These are phyloP conservation scores for Alouatta palliata DNA, from an alignment of 2,113 vertebrate genomes.

Conservation along the genomic window DNA sequence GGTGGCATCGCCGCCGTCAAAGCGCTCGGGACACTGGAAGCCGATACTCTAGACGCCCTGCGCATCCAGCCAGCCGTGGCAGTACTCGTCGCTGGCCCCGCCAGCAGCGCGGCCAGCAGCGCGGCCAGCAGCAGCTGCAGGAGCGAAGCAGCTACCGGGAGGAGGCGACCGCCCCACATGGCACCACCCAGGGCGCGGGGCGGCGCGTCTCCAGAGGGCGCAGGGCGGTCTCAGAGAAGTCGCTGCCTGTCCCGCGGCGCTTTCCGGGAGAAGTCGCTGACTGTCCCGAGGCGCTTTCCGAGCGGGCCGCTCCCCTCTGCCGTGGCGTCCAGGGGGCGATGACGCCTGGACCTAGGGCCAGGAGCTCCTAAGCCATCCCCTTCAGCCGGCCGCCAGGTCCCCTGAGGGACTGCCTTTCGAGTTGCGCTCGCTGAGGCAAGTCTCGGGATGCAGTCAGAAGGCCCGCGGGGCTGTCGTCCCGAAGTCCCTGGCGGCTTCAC, in stretches of 20 bases:
- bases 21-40: constrained; percentile 98
- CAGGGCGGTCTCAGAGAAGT: background rate
- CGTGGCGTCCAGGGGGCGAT: background rate
- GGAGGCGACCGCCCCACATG: constrained; percentile 71
- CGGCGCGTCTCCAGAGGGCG: constrained; percentile 21
- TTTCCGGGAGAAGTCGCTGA: background rate
- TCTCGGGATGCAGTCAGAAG: background rate
- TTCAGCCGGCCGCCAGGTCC: background rate
- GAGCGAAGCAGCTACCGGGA: constrained; percentile 78
- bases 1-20: constrained; percentile 93
- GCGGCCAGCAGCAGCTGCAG: constrained; percentile 84
- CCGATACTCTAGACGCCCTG: constrained; percentile 93
- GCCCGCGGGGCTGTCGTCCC: background rate
- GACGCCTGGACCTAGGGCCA: background rate
- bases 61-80: constrained; percentile 94
- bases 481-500: background rate
- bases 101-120: constrained; percentile 85
- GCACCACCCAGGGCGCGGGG: constrained; percentile 50
- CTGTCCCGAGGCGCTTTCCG: background rate
- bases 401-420: background rate
- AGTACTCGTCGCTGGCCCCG: constrained; percentile 93
- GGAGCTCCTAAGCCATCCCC: constrained; percentile 59
- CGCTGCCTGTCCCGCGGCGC: background rate
- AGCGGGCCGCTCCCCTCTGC: background rate
- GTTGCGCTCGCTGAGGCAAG: background rate